Percentiles rank a stretch among this genome's conserved stretches.
Conservation (phyloP, 2,888 invertebrate genomes). For the Archaeoteleia sp. region DNA sequence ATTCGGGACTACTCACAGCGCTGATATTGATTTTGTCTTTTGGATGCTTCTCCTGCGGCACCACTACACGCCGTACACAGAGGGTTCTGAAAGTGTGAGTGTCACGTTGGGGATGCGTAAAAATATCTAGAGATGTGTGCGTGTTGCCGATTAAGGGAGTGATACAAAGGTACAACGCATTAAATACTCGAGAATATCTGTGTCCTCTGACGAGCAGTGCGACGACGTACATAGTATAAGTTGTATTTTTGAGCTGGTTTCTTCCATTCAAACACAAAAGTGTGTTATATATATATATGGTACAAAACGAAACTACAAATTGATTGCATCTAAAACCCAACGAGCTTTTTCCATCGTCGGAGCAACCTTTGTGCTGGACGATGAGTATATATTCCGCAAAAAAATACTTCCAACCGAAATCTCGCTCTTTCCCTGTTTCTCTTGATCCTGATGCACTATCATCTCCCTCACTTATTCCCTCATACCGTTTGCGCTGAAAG, state of each 20-base stretch:
- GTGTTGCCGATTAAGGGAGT: conserved; percentile 51
- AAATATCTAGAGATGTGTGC: conserved; percentile 32
- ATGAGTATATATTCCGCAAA: conserved; percentile 48
- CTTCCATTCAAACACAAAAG: conserved; percentile 32
- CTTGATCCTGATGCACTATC: conserved; percentile 15
- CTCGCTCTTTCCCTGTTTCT: not conserved
- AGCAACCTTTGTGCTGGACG: conserved; percentile 56
- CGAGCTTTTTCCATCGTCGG: conserved; percentile 54
- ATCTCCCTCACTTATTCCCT: conserved; percentile 24
- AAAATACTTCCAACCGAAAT: conserved; percentile 47
- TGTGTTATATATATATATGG: not conserved
- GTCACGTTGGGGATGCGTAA: conserved; percentile 38
- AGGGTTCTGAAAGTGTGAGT: conserved; percentile 38
- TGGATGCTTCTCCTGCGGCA: conserved; percentile 59
- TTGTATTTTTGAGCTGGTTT: conserved; percentile 38
- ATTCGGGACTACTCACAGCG: conserved; percentile 63
- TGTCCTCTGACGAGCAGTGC: conserved; percentile 46
- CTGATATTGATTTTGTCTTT: conserved; percentile 73
- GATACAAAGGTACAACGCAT: conserved; percentile 69
- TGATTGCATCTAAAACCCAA: conserved; percentile 66
- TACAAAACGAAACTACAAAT: conserved; percentile 56
- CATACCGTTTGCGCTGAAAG: conserved; percentile 31
- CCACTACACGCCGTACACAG: conserved; percentile 35
- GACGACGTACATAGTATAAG: conserved; percentile 24
- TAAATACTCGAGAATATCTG: conserved; percentile 67